Base-by-base conservation (phyloP, 1,140 invertebrate genomes). In the Chironomus tepperi region DNA sequence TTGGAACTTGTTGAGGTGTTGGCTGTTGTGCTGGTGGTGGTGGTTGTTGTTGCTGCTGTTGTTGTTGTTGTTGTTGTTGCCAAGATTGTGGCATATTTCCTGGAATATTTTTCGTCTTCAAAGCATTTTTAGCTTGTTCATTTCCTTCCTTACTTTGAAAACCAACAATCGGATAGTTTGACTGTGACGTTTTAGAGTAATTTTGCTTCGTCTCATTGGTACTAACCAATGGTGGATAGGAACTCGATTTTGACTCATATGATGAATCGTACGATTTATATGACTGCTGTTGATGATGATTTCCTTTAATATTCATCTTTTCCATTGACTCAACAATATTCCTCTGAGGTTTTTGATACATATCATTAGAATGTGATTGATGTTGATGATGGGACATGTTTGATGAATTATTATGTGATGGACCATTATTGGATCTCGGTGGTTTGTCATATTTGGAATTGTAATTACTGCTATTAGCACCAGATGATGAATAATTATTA, bases 141-240 rank as follows among this genome's bases (percentile, higher is more conserved):
- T 87, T 87, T 2, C 86, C 84, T 73, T 86, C 84, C 57, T 86
- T 86, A 77, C 85, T 86, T 77, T 87, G 86, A 77, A 87, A 87
- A 57, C 86, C 86, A 43, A 88, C 83, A 70, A 88, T 84, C 1
- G 65, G 65, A 70, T 19, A 70, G 19, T 70, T 70, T 7, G 47
- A 34, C 47, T n/a, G 12, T 57, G 47, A 70, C 18, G 9, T 70
- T 9, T 70, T 70, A 18, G 16, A 18, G 18, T 70, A 70, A 70
- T 19, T 70, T 16, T 18, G 65, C 10, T 70, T 70, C 7, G 65
- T 5, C 18, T 70, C 65, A 70, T 18, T 21, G n/a, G 65, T 1
- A 19, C 15, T 8, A 18, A 12, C 9, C 18, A 18, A 70, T 1
- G 65, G 65, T 19, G n/a, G 65, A 21, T 70, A 70, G 19, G 65